These are phyloP conservation scores for Heliothis peltigera DNA, from an alignment of 2,888 invertebrate genomes.

Conservation along the genomic window DNA sequence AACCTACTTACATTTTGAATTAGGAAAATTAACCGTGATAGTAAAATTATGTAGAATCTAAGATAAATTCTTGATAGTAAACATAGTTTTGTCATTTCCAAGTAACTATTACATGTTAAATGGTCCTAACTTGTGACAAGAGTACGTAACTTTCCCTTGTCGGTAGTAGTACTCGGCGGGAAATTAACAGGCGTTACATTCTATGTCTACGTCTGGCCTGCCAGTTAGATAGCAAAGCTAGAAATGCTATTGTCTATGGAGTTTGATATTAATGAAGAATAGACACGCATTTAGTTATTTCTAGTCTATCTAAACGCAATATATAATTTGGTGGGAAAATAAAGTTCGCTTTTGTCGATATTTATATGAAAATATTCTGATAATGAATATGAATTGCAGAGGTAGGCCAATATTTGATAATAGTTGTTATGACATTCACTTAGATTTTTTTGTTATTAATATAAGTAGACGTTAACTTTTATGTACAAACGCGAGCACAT, in stretches of 20 bases:
- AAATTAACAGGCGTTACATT: slow-evolving; percentile 37
- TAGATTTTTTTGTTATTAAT: too few species aligned
- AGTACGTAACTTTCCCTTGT: slow-evolving; percentile 39
- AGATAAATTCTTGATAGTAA: slow-evolving; percentile 1
- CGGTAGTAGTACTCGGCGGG: neutral
- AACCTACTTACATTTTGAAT: neutral
- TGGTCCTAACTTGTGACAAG: slow-evolving; percentile 39
- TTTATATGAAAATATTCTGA: too few species aligned
- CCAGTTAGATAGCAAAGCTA: neutral
- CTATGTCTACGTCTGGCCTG: slow-evolving; percentile 3
- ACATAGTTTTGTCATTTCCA: slow-evolving; percentile 35
- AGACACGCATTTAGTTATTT: neutral
- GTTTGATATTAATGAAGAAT: neutral
- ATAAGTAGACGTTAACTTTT: too few species aligned
- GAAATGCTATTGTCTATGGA: neutral
- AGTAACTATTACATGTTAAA: slow-evolving; percentile 38
- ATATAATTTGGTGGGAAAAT: neutral
- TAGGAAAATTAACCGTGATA: too few species aligned
- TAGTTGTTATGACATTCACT: too few species aligned
- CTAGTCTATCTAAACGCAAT: neutral
- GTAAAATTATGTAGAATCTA: slow-evolving; percentile 1
- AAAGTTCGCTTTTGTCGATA: too few species aligned
- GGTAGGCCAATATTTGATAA: too few species aligned
- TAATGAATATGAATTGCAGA: too few species aligned
- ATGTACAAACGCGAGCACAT: too few species aligned